Conservation (phyloP, 2,113 vertebrate genomes). For the Boleophthalmus pectinirostris region DNA sequence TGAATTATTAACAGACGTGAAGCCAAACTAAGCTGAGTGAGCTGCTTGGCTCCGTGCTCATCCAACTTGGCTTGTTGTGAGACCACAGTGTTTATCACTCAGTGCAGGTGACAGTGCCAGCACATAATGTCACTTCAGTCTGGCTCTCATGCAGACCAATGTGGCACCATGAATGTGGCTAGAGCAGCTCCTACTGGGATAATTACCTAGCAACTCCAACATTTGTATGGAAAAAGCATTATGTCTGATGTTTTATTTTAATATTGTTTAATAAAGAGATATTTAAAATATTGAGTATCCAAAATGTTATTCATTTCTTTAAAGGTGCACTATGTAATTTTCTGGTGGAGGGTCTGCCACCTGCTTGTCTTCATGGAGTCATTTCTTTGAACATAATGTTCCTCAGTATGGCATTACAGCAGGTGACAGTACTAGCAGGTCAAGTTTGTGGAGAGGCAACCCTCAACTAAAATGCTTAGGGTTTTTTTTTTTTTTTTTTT, state of each 20-base stretch:
- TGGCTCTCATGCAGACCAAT: constrained; percentile 1
- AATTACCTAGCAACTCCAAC: constrained; percentile 4
- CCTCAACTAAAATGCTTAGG: background rate
- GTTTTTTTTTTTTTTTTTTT: too few relatives aligned
- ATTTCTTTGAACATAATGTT: too few relatives aligned
- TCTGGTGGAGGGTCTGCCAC: too few relatives aligned
- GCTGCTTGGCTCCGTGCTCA: constrained; percentile 29
- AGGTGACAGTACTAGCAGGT: too few relatives aligned
- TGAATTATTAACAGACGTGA: constrained; percentile 60
- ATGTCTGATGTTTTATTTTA: background rate
- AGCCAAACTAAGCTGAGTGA: constrained; percentile 52
- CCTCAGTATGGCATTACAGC: too few relatives aligned
- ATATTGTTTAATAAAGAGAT: background rate
- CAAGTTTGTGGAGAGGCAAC: too few relatives aligned
- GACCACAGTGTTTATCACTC: constrained; percentile 13
- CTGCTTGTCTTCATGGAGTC: too few relatives aligned
- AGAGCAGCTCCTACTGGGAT: background rate
- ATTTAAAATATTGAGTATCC: background rate
- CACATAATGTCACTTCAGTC: constrained; percentile 16
- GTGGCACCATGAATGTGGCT: background rate
- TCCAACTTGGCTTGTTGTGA: constrained; percentile 9
- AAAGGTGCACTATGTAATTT: background rate
- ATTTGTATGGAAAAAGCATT: background rate
- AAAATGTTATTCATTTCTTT: too few relatives aligned
- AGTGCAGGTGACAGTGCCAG: constrained; percentile 25